These are phyloP conservation scores for Sprattus sprattus DNA, from an alignment of 2,113 vertebrate genomes.

Conservation along the genomic window DNA sequence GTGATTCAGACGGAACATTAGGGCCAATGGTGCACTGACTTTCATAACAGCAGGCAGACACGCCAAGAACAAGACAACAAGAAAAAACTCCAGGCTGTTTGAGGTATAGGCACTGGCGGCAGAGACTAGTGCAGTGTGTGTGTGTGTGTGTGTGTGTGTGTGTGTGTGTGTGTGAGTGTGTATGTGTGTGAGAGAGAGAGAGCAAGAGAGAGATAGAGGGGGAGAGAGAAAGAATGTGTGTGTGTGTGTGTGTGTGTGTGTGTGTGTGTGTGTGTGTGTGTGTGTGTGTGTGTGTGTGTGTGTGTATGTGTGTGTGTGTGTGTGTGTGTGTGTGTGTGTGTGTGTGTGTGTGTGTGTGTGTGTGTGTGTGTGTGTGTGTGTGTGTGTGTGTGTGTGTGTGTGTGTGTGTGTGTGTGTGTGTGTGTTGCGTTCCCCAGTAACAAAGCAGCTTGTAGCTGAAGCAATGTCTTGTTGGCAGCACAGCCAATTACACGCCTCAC, in stretches of 20 bases:
- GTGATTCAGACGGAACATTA: not conserved
- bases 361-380: slow-evolving; percentile 4
- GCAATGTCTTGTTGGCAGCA: slow-evolving; percentile 34
- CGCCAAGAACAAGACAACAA: slow-evolving; percentile 1
- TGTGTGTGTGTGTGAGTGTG: no score
- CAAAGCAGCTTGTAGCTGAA: slow-evolving; percentile 35
- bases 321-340: slow-evolving; percentile 10
- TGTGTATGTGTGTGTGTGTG: not conserved
- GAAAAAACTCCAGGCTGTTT: not conserved
- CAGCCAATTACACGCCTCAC: slow-evolving; percentile 55
- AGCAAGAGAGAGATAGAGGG: not conserved
- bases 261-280: not conserved
- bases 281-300: not conserved
- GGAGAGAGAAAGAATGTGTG: not conserved
- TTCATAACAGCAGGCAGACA: slow-evolving; percentile 3
- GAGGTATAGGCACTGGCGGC: not conserved
- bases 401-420: not conserved
- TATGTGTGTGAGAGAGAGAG: not conserved
- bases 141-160: not conserved
- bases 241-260: not conserved
- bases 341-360: not conserved
- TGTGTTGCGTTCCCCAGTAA: slow-evolving; percentile 29
- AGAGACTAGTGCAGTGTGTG: not conserved
- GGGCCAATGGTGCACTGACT: slow-evolving; percentile 17
- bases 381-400: not conserved